Percentiles rank a stretch among this genome's conserved stretches.
Conservation (phyloP, 2,113 vertebrate genomes). For the Hystrix brachyura region DNA sequence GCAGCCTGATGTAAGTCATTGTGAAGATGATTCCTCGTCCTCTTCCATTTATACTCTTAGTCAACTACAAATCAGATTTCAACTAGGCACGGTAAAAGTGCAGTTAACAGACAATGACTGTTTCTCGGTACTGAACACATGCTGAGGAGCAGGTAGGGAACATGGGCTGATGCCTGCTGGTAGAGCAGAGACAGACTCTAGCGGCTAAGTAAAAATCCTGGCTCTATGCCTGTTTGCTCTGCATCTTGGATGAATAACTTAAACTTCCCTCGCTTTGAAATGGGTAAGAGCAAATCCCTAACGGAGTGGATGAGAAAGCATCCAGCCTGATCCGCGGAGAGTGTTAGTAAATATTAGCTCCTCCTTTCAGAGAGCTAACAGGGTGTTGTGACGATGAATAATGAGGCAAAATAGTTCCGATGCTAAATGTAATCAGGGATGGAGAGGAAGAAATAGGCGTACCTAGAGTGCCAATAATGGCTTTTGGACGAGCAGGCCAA, state of each 20-base stretch:
- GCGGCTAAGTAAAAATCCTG: background rate
- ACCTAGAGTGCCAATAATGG: background rate
- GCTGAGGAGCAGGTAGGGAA: background rate
- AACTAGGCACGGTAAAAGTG: background rate
- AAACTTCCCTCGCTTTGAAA: background rate
- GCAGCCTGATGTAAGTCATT: background rate
- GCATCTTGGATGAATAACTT: background rate
- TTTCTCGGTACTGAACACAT: background rate
- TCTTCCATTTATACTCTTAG: background rate
- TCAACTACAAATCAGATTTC: constrained; percentile 9
- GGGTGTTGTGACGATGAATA: background rate
- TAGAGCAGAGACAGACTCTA: background rate
- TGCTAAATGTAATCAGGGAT: background rate
- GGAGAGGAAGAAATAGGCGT: background rate
- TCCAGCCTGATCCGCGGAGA: background rate
- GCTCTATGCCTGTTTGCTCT: background rate
- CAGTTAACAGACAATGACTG: background rate
- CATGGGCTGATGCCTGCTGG: background rate
- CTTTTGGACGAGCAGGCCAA: background rate
- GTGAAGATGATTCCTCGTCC: background rate
- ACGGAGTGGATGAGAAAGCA: background rate
- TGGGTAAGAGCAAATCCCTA: background rate
- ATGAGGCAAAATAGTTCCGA: background rate
- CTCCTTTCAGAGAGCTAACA: background rate
- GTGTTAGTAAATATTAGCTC: background rate